A percentile compares a stretch with the other conserved stretches of the same genome.
Evolutionary conservation across 2,797 vertebrate genomes (phyloP).

Genomic region (Discoglossus pictus): DNA sequence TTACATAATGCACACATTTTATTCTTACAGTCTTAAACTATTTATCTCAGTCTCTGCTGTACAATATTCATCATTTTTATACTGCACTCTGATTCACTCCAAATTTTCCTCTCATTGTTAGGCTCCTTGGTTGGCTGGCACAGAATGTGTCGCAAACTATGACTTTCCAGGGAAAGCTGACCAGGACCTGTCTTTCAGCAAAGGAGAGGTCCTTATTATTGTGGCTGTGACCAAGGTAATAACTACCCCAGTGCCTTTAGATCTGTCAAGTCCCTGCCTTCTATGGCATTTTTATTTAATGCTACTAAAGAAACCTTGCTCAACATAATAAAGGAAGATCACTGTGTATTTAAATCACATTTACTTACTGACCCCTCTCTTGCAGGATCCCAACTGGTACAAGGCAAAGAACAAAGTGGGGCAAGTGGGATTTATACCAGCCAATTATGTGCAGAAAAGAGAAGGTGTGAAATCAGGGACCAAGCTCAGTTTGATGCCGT

Average conservation of each 20-base stretch:
- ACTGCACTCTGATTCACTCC: background rate
- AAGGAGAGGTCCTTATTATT: constrained; percentile 94
- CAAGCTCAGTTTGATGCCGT: constrained; percentile 98
- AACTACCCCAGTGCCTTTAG: no score
- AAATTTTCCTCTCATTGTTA: background rate
- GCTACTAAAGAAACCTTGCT: background rate
- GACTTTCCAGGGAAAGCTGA: constrained; percentile 93
- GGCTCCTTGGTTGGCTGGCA: constrained; percentile 83
- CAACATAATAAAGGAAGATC: accelerated
- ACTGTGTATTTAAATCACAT: accelerated
- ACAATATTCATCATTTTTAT: no score
- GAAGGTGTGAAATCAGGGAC: constrained; percentile 89
- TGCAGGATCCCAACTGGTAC: constrained; percentile 97
- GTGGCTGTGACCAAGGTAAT: constrained; percentile 93
- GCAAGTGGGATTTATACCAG: constrained; percentile 90
- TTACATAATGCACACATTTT: no score
- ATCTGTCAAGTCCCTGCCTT: no score
- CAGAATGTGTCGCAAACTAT: constrained; percentile 97
- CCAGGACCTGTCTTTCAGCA: constrained; percentile 95
- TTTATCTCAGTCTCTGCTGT: no score
- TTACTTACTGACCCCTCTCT: background rate
- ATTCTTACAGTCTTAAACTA: no score
- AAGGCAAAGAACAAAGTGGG: constrained; percentile 92
- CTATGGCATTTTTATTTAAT: no score
- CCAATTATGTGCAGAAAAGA: constrained; percentile 95